Percentiles rank a stretch among this genome's conserved stretches.
phyloP scores from a whole-genome alignment of 2,113 vertebrate species.

The Gobiocypris rarus region DNA sequence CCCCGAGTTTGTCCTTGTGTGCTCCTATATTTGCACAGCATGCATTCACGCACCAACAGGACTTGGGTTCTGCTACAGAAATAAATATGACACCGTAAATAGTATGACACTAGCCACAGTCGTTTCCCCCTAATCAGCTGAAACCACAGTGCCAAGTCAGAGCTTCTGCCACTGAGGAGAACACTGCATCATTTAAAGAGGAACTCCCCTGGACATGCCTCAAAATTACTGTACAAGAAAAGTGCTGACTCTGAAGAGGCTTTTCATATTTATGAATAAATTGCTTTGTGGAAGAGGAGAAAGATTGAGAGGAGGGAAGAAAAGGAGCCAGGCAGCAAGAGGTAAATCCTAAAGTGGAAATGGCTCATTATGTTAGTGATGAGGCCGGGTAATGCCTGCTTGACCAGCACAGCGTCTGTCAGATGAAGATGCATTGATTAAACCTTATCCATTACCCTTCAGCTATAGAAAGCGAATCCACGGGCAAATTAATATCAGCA shows the following conservation, averaged over 20 bases:
- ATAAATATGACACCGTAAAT: slow-evolving; percentile 48
- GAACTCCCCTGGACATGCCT: slow-evolving; percentile 47
- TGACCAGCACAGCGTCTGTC: slow-evolving; percentile 29
- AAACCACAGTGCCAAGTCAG: slow-evolving; percentile 54
- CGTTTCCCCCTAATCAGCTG: slow-evolving; percentile 57
- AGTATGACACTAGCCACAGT: slow-evolving; percentile 52
- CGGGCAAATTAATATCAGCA: background rate
- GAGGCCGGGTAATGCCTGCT: slow-evolving; percentile 48
- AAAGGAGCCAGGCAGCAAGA: slow-evolving; percentile 6
- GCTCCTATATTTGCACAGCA: slow-evolving; percentile 24
- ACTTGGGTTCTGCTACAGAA: slow-evolving; percentile 39
- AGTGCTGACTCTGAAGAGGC: slow-evolving; percentile 18
- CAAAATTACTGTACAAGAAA: slow-evolving; percentile 48
- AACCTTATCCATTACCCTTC: slow-evolving; percentile 37
- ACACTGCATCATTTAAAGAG: slow-evolving; percentile 56
- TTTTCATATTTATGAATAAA: slow-evolving; percentile 27
- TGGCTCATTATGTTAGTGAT: slow-evolving; percentile 45
- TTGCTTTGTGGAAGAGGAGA: slow-evolving; percentile 1
- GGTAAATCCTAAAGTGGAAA: slow-evolving; percentile 41
- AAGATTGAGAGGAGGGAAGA: background rate
- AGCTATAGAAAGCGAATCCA: background rate
- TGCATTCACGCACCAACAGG: slow-evolving; percentile 8
- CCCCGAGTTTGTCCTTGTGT: background rate
- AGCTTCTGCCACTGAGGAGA: slow-evolving; percentile 52
- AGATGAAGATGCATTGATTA: slow-evolving; percentile 34